Percentiles rank a stretch among this genome's conserved stretches.
Evolutionary conservation across 2,113 vertebrate genomes (phyloP).

Genomic region (Chiloscyllium plagiosum): DNA sequence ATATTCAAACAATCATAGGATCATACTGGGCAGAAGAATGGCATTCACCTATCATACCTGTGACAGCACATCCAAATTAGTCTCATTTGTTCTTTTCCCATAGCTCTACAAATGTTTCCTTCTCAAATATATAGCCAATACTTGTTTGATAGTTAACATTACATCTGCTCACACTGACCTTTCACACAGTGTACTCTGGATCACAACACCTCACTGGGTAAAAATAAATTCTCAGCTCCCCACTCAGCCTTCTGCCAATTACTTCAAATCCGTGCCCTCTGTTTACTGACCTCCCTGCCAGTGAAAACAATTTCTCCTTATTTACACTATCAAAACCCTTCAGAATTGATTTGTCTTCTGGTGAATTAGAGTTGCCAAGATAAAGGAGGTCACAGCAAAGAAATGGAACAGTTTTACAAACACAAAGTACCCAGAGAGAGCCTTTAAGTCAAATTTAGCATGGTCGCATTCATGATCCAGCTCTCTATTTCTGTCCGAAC

Average conservation of each 20-base stretch:
- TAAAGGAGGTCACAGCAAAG: not conserved
- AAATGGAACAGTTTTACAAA: not conserved
- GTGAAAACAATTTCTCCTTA: not conserved
- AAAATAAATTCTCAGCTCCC: not conserved
- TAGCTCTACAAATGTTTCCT: not conserved
- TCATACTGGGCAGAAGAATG: no score
- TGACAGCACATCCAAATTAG: no score
- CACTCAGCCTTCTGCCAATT: not conserved
- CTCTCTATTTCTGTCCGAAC: not conserved
- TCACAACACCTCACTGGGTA: not conserved
- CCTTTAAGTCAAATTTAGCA: not conserved
- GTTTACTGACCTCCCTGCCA: not conserved
- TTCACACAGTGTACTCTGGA: not conserved
- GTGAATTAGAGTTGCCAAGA: conserved; percentile 1
- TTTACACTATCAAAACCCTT: not conserved
- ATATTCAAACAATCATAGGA: no score
- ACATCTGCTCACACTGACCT: not conserved
- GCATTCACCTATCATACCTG: not conserved
- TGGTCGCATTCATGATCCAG: not conserved
- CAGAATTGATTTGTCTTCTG: not conserved
- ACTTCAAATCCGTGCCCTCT: not conserved
- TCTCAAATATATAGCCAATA: not conserved
- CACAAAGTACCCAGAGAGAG: not conserved
- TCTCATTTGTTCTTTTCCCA: not conserved
- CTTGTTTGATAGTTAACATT: not conserved